Base-by-base conservation (phyloP, 2,888 invertebrate species). In the Salticus scenicus region DNA sequence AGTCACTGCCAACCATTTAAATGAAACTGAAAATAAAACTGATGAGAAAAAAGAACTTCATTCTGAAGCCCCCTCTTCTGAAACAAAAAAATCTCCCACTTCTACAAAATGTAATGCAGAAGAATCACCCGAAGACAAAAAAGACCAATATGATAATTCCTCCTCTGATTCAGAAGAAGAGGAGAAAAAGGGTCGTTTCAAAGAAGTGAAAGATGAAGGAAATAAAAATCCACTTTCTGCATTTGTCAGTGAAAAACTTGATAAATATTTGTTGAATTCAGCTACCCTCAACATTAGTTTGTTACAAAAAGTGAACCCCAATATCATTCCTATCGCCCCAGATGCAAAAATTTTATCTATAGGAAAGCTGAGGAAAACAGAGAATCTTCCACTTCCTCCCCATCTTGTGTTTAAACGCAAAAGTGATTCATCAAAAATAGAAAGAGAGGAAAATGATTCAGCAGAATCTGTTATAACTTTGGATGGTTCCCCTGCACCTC, bases 211-310 rank as follows among this genome's bases (percentile, higher is more conserved):
- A 30, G 14, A 20, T 12, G 42, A 41, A 31, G 20, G 31, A 0
- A 51, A 73, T 20, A 71, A 31, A 57, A 70, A 66, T 76, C 51
- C 63, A 1, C 30, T 70, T 24, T 80, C 87, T 42, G 87, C 81
- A 37, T 87, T 87, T 78, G 41, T 81, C 14, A 87, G 87, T 81
- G 70, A 81, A 47, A 28, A 42, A 20, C 57, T 87, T 33, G 87
- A 87, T 57, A 37, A 70, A 7, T 87, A 77, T 51, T 57, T 87
- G n/a, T 24, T 33, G 37, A 81, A 64, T 37, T 70, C 71, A 17
- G 37, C 85, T 7, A 47, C 41, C 4, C 57, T 87, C n/a, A 76
- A 81, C 17, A 70, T 87, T 1, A 63, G 37, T 31, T 69, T 37
- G 27, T 71, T 87, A 31, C 33, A 84, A 57, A 75, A 78, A 57